Percentiles rank a stretch among this genome's conserved stretches.
Conservation (phyloP, 2,888 invertebrate species). For the Neuroscelio doddi region DNA sequence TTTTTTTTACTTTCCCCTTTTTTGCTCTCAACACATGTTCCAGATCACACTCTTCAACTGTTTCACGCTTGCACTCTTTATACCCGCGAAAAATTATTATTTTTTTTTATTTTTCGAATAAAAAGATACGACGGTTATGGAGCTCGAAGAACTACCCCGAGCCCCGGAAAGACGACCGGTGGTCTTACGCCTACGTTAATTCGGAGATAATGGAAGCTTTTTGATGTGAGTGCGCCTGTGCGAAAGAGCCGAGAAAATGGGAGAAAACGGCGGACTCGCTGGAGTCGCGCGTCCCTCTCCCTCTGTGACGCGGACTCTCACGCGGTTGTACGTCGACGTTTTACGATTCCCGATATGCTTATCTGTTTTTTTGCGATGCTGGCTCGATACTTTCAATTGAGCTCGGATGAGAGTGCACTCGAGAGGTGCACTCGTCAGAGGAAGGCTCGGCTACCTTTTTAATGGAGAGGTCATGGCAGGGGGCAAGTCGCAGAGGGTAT, state of each 20-base stretch:
- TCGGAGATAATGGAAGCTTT: conserved; percentile 55
- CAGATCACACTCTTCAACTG: no score
- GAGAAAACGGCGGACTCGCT: conserved; percentile 23
- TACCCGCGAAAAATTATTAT: neutral
- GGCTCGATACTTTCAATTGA: neutral
- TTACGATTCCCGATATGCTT: conserved; percentile 23
- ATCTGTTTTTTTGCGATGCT: conserved; percentile 8
- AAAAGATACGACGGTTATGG: conserved; percentile 19
- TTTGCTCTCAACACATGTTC: neutral
- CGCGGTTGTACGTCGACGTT: conserved; percentile 25
- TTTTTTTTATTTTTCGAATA: neutral
- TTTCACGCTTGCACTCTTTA: neutral
- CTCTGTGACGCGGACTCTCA: conserved; percentile 4
- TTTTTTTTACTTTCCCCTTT: neutral
- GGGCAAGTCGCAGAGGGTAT: no score
- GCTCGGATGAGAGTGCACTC: no score
- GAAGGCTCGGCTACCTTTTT: no score
- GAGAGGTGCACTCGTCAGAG: no score
- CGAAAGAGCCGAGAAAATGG: conserved; percentile 29
- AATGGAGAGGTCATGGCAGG: no score
- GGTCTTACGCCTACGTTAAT: conserved; percentile 53
- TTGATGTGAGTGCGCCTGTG: conserved; percentile 48
- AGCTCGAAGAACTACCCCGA: conserved; percentile 41
- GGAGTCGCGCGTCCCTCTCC: conserved; percentile 2
- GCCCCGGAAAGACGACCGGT: conserved; percentile 49